Base-by-base conservation (phyloP, 2,113 vertebrate genomes). In the Phaethon lepturus region DNA sequence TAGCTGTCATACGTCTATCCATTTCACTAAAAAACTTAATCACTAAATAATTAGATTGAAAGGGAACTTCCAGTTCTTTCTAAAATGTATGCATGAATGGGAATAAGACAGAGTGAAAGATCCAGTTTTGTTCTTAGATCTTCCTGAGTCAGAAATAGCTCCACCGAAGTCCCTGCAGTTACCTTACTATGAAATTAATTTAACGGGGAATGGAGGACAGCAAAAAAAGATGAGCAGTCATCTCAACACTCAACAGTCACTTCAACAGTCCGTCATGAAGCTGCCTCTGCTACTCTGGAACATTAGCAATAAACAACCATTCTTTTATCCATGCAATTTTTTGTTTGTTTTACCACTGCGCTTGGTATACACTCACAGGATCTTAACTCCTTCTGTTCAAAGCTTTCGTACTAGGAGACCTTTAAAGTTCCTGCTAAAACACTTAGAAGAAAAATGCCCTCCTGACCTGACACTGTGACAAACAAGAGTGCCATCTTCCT, bases 101-200 rank as follows among this genome's bases (percentile, higher is more conserved):
- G 22, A 85, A 69, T 72, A 73, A 93, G 13, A 79, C 6, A 69
- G 66, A 88, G 23, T 38, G 28, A 68, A 76, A 88, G 44, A 81
- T 82, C 31, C 31, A 58, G 3, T 79, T 94, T 79, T 91, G 66
- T 68, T 85, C 69, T 87, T 64, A 81, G 35, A 42, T 47, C n/a
- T 89, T 69, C 62, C 62, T 79, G 50, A 69, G 82, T 40, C 79
- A 92, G 80, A 82, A 95, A 78, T 49, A 91, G 71, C 80, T 93
- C 56, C 24, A 60, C 79, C 59, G 49, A 82, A 93, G 80, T 22
- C 40, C 35, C 28, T 42, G 64, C 49, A 60, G 63, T 81, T 95
- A 81, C 23, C 56, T 75, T 68, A 72, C 64, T 38, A 31, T 35
- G 38, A 78, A 81, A 76, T 68, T 52, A 75, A 91, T 52, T 52